Conservation (phyloP, 2,888 invertebrate species). For the Prosapia bicincta region DNA sequence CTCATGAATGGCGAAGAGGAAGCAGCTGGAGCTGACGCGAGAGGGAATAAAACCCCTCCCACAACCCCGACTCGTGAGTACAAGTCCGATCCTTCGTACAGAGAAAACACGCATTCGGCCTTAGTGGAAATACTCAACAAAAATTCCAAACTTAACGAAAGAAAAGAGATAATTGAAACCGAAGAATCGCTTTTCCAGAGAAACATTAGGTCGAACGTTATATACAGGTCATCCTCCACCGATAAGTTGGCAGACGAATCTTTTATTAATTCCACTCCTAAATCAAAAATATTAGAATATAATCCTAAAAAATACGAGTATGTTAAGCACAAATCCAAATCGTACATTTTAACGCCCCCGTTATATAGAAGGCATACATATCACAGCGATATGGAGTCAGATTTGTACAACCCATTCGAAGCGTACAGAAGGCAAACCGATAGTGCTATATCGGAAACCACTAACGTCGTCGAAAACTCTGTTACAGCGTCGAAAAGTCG, state of each 20-base stretch:
- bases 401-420: background rate
- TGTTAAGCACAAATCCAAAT: background rate
- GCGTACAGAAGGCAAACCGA: background rate
- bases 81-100: background rate
- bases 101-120: slow-evolving; percentile 12
- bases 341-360: background rate
- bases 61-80: background rate
- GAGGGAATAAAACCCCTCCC: slow-evolving; percentile 11
- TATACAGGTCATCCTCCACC: slow-evolving; percentile 19
- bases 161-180: background rate
- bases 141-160: background rate
- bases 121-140: slow-evolving; percentile 8
- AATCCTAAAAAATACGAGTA: background rate
- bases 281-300: background rate
- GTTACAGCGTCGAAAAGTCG: background rate
- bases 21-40: background rate
- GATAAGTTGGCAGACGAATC: slow-evolving; percentile 17
- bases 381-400: background rate
- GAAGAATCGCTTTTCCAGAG: slow-evolving; percentile 19
- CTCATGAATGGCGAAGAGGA: slow-evolving; percentile 8
- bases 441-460: background rate
- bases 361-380: background rate
- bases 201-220: slow-evolving; percentile 20
- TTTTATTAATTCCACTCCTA: background rate
- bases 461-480: background rate